Evolutionary conservation across 1,140 invertebrate genomes (phyloP).

Genomic region (Drosophila nigrodunni): DNA sequence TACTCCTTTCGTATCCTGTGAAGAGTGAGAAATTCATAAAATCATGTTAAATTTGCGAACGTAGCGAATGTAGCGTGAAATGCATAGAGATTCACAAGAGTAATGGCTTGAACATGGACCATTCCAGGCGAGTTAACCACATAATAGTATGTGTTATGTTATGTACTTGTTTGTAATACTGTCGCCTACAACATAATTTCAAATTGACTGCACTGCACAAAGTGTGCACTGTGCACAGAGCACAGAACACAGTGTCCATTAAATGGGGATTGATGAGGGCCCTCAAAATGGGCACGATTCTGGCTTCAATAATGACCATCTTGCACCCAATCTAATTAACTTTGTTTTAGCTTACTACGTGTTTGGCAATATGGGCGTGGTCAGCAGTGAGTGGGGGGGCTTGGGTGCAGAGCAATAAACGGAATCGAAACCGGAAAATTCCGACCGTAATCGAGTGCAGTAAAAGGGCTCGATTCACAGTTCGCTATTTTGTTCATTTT

Average conservation of each 20-base stretch:
- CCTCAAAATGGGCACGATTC: constrained; percentile 23
- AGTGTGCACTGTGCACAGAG: too few relatives aligned
- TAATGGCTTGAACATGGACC: constrained; percentile 62
- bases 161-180: neutral
- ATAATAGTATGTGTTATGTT: constrained; percentile 23
- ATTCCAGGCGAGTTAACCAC: constrained; percentile 72
- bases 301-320: constrained; percentile 71
- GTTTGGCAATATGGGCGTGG: constrained; percentile 35
- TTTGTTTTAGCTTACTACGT: constrained; percentile 79
- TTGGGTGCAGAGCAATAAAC: constrained; percentile 10
- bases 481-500: constrained; percentile 62
- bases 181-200: constrained; percentile 55
- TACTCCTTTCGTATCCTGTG: neutral
- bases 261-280: constrained; percentile 49
- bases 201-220: constrained; percentile 57
- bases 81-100: constrained; percentile 49
- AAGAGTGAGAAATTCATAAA: constrained; percentile 8
- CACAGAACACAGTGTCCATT: constrained; percentile 37
- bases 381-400: constrained; percentile 27
- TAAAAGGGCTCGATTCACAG: constrained; percentile 58
- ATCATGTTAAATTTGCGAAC: constrained; percentile 11
- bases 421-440: constrained; percentile 63
- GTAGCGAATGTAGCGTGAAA: constrained; percentile 47
- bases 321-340: constrained; percentile 82
- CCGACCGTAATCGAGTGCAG: constrained; percentile 74